These are phyloP conservation scores for Hirtodrosophila duncani DNA, from an alignment of 2,888 invertebrate species.

Conservation along the genomic window DNA sequence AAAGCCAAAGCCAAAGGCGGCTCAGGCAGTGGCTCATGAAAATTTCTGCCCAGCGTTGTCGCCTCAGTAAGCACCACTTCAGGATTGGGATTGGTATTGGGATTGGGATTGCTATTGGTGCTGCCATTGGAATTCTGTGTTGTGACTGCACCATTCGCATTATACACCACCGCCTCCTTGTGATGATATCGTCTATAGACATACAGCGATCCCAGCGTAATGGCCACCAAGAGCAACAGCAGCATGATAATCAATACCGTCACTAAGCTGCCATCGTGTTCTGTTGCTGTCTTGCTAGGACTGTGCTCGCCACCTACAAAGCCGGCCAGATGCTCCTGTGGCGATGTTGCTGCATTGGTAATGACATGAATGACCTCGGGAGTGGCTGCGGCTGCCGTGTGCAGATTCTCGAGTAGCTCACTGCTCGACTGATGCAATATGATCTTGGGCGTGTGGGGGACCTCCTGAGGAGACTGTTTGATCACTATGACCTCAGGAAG, in stretches of 20 bases:
- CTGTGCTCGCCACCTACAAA: slow-evolving; percentile 33
- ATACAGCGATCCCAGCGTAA: slow-evolving; percentile 72
- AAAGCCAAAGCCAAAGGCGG: too few species aligned
- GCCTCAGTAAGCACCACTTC: slow-evolving; percentile 61
- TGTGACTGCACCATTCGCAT: slow-evolving; percentile 54
- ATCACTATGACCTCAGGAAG: slow-evolving; percentile 76
- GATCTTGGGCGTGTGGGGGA: slow-evolving; percentile 73
- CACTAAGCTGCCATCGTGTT: slow-evolving; percentile 69
- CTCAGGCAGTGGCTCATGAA: slow-evolving; percentile 75
- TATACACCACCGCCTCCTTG: slow-evolving; percentile 58
- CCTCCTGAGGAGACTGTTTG: slow-evolving; percentile 66
- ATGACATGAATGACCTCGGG: slow-evolving; percentile 78
- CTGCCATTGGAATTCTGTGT: slow-evolving; percentile 13
- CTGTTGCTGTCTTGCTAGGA: slow-evolving; percentile 39
- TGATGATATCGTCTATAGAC: slow-evolving; percentile 72
- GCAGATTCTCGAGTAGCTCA: slow-evolving; percentile 62
- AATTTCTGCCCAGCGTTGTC: slow-evolving; percentile 57
- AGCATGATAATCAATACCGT: slow-evolving; percentile 71
- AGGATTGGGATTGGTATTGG: slow-evolving; percentile 25
- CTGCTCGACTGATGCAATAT: slow-evolving; percentile 74
- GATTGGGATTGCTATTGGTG: slow-evolving; percentile 1
- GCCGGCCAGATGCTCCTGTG: slow-evolving; percentile 58
- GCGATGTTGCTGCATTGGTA: slow-evolving; percentile 49
- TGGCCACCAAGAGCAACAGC: slow-evolving; percentile 68
- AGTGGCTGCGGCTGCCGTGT: slow-evolving; percentile 45